Evolutionary conservation across 2,797 vertebrate species (phyloP), one percentile per base, ranked within the genome.

Genomic region (Pogoniulus pusillus): DNA sequence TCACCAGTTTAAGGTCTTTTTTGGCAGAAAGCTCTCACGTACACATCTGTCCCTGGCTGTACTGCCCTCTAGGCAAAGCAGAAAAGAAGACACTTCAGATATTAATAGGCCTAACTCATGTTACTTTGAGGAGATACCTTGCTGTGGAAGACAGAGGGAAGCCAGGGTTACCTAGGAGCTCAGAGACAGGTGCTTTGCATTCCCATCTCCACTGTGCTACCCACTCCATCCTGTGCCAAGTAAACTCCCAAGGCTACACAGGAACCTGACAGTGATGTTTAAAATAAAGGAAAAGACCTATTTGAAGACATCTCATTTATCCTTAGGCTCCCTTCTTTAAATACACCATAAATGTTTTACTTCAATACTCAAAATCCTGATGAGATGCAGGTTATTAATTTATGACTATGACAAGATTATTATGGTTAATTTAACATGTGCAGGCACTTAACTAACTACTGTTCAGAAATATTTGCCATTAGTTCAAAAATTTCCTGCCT

Each of bases 391-490:
- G 47, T 93, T 87, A 94, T 91, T 94, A 94, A 93, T 87, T 91
- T 69, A 87, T 69, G 41, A 89, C 72, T 91, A 69, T 37, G 86
- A 92, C 69, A 78, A 93, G 79, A 87, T 89, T 66, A 93, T 91
- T 85, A 94, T 54, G 55, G 69, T 83, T 92, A 82, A 94, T 91
- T 94, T 93, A 93, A 91, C 82, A 87, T 37, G 63, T 59, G 79
- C 79, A 92, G 59, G 87, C 79, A 89, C 82, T 93, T 94, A 94
- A 89, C 87, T 87, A 94, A 93, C 76, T 75, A 43, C 89, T 90
- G 89, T 89, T 90, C 82, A 87, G 89, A 96, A 96, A 94, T 94
- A 93, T 81, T 66, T 91, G 84, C 87, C 85, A 91, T 83, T 81
- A 78, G 90, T 89, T 93, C 90, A 83, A 85, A 89, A 87, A 43